Evolutionary conservation across 2,888 invertebrate species (phyloP).

Genomic region (Meliscaeva auricollis): DNA sequence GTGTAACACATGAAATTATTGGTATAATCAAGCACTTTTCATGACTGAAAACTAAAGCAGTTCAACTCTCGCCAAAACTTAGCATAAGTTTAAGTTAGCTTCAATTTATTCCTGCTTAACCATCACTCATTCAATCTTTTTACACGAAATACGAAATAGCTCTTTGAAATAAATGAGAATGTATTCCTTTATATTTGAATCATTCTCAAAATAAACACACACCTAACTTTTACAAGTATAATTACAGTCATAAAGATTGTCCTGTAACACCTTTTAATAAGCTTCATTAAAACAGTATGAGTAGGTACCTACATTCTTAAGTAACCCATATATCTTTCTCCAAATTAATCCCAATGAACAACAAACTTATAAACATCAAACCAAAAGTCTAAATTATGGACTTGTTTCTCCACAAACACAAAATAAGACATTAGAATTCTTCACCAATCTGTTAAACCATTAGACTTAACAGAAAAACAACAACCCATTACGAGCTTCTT

Average conservation of each 20-base stretch:
- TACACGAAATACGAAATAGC: too few relatives aligned
- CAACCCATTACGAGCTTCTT: conserved; percentile 16
- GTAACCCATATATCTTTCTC: not conserved
- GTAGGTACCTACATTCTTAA: not conserved
- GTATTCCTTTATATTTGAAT: not conserved
- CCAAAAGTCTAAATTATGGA: not conserved
- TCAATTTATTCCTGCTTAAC: too few relatives aligned
- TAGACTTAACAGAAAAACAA: not conserved
- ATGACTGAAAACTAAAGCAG: too few relatives aligned
- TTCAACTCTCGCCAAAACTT: too few relatives aligned
- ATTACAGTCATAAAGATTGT: not conserved
- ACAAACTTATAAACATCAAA: not conserved
- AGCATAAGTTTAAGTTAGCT: too few relatives aligned
- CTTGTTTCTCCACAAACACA: not conserved
- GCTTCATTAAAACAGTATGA: not conserved
- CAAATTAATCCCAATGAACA: conserved; percentile 16
- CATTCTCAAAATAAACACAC: not conserved
- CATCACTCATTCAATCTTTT: too few relatives aligned
- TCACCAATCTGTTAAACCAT: conserved; percentile 26
- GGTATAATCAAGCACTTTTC: too few relatives aligned
- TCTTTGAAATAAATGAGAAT: not conserved
- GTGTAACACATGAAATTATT: too few relatives aligned
- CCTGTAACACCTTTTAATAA: not conserved
- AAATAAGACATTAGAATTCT: conserved; percentile 24
- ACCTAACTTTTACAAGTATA: too few relatives aligned